Conservation (phyloP, 2,113 vertebrate species). For the Ophthalmolycus amberensis region DNA sequence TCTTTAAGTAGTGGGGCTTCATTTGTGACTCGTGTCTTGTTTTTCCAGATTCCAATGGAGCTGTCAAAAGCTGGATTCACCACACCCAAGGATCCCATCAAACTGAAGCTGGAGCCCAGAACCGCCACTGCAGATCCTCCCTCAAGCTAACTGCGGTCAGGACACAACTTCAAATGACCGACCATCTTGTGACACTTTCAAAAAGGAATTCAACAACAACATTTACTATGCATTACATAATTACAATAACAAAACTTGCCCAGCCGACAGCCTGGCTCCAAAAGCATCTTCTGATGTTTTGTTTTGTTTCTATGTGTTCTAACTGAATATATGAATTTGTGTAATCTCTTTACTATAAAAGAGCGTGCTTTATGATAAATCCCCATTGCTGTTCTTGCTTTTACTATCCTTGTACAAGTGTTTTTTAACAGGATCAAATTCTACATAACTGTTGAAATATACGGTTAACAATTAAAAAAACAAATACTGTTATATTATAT, state of each 20-base stretch:
- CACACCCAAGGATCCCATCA: conserved; percentile 75
- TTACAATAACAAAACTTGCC: not conserved
- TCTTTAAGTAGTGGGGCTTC: not conserved
- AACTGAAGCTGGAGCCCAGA: conserved; percentile 80
- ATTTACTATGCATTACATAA: not conserved
- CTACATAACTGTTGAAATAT: not conserved
- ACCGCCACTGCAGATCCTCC: not conserved
- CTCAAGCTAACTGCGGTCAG: conserved; percentile 5
- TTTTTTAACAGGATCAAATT: not conserved
- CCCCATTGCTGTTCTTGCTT: not conserved
- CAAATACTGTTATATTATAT: not conserved
- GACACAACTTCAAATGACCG: no score
- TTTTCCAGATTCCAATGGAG: conserved; percentile 77
- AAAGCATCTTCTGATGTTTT: not conserved
- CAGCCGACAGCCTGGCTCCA: not conserved
- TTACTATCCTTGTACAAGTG: not conserved
- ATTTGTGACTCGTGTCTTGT: not conserved
- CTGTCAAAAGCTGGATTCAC: conserved; percentile 61
- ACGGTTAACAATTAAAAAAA: not conserved
- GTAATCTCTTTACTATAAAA: not conserved
- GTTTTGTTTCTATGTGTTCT: not conserved
- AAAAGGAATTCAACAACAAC: not conserved
- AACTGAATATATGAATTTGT: not conserved
- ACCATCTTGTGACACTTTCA: not conserved
- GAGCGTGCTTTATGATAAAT: not conserved